Conservation (phyloP, 2,888 invertebrate species). For the Caenorhabditis sp. region DNA sequence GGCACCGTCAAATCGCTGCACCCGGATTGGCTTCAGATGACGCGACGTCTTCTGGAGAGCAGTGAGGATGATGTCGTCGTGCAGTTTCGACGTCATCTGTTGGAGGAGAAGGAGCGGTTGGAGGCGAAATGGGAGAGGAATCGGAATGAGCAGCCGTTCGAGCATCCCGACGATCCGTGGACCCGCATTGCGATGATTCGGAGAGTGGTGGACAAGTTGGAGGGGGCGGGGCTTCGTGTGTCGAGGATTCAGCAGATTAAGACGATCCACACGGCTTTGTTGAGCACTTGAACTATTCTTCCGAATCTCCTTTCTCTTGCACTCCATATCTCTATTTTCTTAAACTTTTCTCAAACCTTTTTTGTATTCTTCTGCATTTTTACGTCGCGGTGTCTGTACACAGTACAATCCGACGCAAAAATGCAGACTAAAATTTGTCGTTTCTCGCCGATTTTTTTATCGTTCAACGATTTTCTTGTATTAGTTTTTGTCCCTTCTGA, state of each 20-base stretch:
- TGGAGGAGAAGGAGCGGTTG: constrained; percentile 1
- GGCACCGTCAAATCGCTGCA: constrained; percentile 56
- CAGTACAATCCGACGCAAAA: too few relatives aligned
- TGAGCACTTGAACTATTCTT: constrained; percentile 35
- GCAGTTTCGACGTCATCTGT: constrained; percentile 29
- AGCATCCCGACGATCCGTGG: neutral
- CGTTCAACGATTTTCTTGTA: too few relatives aligned
- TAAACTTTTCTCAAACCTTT: neutral
- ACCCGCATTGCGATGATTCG: constrained; percentile 14
- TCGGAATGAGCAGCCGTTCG: neutral
- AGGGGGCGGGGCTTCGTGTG: neutral
- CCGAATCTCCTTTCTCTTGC: too few relatives aligned
- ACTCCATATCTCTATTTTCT: too few relatives aligned
- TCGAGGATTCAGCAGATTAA: constrained; percentile 60
- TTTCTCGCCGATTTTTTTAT: too few relatives aligned
- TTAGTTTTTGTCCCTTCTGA: too few relatives aligned
- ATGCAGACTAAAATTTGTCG: too few relatives aligned
- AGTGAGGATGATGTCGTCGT: constrained; percentile 20
- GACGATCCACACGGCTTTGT: constrained; percentile 51
- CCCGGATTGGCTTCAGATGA: constrained; percentile 62
- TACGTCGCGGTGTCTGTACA: too few relatives aligned
- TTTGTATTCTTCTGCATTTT: too few relatives aligned
- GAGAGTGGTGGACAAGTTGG: constrained; percentile 30
- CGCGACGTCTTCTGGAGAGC: constrained; percentile 22
- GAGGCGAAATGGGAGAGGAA: constrained; percentile 35